Evolutionary conservation across 2,113 vertebrate species (phyloP).

Genomic region (Sinosuthora webbiana): DNA sequence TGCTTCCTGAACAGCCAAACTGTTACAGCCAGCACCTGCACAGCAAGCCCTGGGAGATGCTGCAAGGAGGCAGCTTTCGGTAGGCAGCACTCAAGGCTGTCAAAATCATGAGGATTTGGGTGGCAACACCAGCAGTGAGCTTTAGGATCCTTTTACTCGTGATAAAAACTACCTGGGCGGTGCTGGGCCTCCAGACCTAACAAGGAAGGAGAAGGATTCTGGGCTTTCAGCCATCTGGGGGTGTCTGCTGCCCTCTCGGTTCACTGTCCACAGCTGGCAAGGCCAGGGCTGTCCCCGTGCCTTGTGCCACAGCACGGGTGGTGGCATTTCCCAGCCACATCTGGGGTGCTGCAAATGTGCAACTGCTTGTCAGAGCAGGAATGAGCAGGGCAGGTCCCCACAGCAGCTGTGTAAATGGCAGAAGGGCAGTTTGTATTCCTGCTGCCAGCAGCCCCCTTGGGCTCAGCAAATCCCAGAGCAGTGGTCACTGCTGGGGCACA

Average conservation of each 20-base stretch:
- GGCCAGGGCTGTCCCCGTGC: background rate
- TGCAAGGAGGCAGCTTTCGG: background rate
- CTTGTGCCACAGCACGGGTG: accelerated
- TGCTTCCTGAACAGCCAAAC: background rate
- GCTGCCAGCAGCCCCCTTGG: background rate
- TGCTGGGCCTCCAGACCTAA: background rate
- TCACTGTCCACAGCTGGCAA: background rate
- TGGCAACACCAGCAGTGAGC: background rate
- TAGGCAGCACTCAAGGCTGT: background rate
- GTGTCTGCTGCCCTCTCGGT: background rate
- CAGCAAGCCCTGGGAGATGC: background rate
- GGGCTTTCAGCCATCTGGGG: background rate
- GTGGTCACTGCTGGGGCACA: background rate
- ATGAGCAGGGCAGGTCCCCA: accelerated
- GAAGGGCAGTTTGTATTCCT: background rate
- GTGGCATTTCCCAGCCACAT: background rate
- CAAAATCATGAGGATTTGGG: background rate
- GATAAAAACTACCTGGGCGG: background rate
- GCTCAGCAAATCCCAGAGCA: background rate
- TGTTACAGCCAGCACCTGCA: background rate
- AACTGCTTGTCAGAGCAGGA: background rate
- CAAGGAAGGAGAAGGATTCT: background rate
- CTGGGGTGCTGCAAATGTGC: background rate
- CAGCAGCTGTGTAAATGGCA: background rate
- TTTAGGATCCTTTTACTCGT: background rate